Conservation (phyloP, 2,797 vertebrate species). For the Periophthalmus magnuspinnatus region DNA sequence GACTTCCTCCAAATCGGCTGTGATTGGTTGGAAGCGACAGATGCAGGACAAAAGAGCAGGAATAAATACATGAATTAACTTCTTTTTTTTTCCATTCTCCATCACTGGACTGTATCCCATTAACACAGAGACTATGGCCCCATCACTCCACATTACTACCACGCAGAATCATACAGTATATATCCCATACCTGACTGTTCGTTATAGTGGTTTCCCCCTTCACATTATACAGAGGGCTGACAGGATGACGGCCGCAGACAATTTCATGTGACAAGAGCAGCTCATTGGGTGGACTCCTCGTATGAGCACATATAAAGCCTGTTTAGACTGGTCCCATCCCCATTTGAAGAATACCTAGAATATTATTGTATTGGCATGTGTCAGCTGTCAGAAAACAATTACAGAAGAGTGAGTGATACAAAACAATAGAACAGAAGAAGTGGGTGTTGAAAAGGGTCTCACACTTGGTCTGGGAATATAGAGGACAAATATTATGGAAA, state of each 20-base stretch:
- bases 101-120: not conserved
- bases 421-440: not conserved
- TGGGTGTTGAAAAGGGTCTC: no score
- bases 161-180: not conserved
- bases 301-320: not conserved
- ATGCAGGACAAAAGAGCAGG: not conserved
- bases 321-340: not conserved
- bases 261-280: not conserved
- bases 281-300: not conserved
- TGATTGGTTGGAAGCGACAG: not conserved
- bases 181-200: not conserved
- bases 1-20: no score
- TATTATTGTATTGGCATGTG: not conserved
- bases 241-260: not conserved
- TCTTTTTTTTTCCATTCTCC: not conserved
- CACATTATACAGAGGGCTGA: not conserved
- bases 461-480: no score
- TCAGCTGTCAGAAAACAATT: not conserved
- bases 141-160: not conserved
- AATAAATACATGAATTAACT: not conserved
- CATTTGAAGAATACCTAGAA: not conserved
- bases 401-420: not conserved
- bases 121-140: not conserved
- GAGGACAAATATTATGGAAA: no score
- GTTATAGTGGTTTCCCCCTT: not conserved